A percentile compares a stretch with the other conserved stretches of the same genome.
Conservation (phyloP, 2,888 invertebrate species). For the Phanerotoma sp. region DNA sequence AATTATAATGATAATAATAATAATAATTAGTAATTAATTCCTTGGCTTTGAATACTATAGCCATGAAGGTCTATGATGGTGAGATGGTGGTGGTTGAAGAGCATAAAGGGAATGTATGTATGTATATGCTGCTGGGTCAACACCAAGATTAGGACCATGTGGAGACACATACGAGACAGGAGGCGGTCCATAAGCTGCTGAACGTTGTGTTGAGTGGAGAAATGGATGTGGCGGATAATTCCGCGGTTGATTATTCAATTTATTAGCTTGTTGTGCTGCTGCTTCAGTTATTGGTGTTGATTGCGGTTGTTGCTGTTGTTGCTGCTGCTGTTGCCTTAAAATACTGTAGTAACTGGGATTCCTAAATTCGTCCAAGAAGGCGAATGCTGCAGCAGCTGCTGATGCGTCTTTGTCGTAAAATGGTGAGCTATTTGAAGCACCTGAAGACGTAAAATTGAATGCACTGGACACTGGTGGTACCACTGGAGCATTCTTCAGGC, state of each 20-base stretch:
- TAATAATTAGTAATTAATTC: slow-evolving; percentile 19
- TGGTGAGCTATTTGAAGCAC: slow-evolving; percentile 43
- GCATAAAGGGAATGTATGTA: slow-evolving; percentile 55
- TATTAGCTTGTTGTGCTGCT: slow-evolving; percentile 43
- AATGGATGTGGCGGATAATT: slow-evolving; percentile 53
- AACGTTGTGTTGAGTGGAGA: slow-evolving; percentile 50
- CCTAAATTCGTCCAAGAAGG: slow-evolving; percentile 53
- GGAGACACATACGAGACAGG: slow-evolving; percentile 53
- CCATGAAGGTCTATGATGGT: slow-evolving; percentile 55
- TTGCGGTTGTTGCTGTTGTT: slow-evolving; percentile 45
- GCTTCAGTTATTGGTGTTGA: slow-evolving; percentile 40
- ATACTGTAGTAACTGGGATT: slow-evolving; percentile 54
- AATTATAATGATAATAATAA: slow-evolving; percentile 15
- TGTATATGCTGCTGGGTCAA: slow-evolving; percentile 54
- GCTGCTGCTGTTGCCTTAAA: slow-evolving; percentile 48
- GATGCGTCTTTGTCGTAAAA: slow-evolving; percentile 53
- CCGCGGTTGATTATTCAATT: slow-evolving; percentile 49
- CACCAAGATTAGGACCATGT: slow-evolving; percentile 50
- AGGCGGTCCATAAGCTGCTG: slow-evolving; percentile 50
- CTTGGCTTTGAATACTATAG: slow-evolving; percentile 48
- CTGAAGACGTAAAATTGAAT: slow-evolving; percentile 78
- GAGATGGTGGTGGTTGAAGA: slow-evolving; percentile 52
- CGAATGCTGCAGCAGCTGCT: slow-evolving; percentile 52
- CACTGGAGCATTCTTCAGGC: slow-evolving; percentile 69
- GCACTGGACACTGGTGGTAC: slow-evolving; percentile 73